Base-by-base conservation (phyloP, 2,888 invertebrate species). In the Eupeodes latifasciatus region DNA sequence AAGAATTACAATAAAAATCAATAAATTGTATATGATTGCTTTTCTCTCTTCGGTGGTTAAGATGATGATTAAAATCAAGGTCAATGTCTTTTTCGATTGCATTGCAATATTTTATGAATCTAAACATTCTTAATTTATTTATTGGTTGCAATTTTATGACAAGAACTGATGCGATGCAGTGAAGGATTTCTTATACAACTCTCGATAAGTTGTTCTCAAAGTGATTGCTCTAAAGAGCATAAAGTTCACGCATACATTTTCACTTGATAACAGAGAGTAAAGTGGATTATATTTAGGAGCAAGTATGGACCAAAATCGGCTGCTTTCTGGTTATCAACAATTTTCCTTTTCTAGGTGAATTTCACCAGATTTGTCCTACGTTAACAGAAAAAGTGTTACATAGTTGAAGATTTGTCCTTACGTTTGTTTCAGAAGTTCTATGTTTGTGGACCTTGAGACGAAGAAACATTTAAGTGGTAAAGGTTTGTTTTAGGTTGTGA, bases 31-130 rank as follows among this genome's bases (percentile, higher is more conserved):
- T 61, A 53, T 62, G 59, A 59, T 36, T 36, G 36, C 47, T 53
- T 77, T 72, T 53, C 66, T 77, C 81, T 67, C 64, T 67, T 36
- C 53, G 7, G 3, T 19, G 19, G 19, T 40, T 5, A 9, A 40
- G 6, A 40, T 40, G 6, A 7, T 6, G 59, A 51, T 61, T 40
- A 72, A 74, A 67, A 77, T 81, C 85, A 85, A 85, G 85, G 85
- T 85, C 85, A 85, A 85, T 78, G 81, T 85, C 85, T 85, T 75
- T 74, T 67, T 72, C 62, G 16, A 11, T 55, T 85, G 80, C 72
- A 72, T 27, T 27, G 27, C 4, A 19, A 55, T 77, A 72, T 62
- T 53, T 12, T 59, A 77, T 85, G 85, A 62, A 57, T 85, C 85
- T 81, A 85, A 85, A 85, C 85, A 85, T 85, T 67, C 62, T 47